These are phyloP conservation scores for Buathra laborator DNA, from an alignment of 2,888 invertebrate species.

Conservation along the genomic window DNA sequence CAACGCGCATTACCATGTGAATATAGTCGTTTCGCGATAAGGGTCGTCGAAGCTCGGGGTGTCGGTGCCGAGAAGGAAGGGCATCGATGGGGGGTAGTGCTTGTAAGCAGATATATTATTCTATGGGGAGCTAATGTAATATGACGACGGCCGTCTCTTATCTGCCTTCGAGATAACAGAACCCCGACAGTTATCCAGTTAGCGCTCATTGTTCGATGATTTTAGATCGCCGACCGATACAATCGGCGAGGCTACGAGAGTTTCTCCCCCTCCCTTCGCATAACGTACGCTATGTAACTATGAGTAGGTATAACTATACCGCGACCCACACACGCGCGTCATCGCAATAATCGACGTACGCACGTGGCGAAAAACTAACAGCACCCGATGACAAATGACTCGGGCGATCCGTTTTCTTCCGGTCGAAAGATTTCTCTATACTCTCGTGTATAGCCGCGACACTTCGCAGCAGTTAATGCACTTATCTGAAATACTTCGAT, in stretches of 20 bases:
- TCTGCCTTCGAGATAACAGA: slow-evolving; percentile 77
- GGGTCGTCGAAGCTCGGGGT: slow-evolving; percentile 63
- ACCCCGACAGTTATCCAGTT: slow-evolving; percentile 84
- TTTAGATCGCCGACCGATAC: slow-evolving; percentile 79
- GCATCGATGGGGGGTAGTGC: slow-evolving; percentile 64
- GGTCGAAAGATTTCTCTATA: slow-evolving; percentile 71
- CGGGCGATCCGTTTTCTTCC: slow-evolving; percentile 76
- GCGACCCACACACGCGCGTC: slow-evolving; percentile 48
- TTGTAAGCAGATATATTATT: slow-evolving; percentile 82
- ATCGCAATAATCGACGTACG: slow-evolving; percentile 63
- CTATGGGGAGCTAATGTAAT: slow-evolving; percentile 82
- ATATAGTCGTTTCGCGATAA: slow-evolving; percentile 80
- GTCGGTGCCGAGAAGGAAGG: slow-evolving; percentile 47
- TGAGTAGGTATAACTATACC: slow-evolving; percentile 27
- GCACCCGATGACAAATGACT: slow-evolving; percentile 80
- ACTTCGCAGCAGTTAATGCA: neutral
- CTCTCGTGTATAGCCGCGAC: slow-evolving; percentile 15
- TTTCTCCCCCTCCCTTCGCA: slow-evolving; percentile 41
- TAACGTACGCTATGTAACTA: slow-evolving; percentile 27
- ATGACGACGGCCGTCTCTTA: slow-evolving; percentile 78
- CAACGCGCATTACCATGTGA: slow-evolving; percentile 84
- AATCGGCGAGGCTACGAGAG: slow-evolving; percentile 34
- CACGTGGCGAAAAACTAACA: slow-evolving; percentile 69
- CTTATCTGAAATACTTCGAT: slow-evolving; percentile 24
- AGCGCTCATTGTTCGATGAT: slow-evolving; percentile 84